These are phyloP conservation scores for Holcopasites calliopsidis DNA, from an alignment of 1,140 invertebrate species.

Conservation along the genomic window DNA sequence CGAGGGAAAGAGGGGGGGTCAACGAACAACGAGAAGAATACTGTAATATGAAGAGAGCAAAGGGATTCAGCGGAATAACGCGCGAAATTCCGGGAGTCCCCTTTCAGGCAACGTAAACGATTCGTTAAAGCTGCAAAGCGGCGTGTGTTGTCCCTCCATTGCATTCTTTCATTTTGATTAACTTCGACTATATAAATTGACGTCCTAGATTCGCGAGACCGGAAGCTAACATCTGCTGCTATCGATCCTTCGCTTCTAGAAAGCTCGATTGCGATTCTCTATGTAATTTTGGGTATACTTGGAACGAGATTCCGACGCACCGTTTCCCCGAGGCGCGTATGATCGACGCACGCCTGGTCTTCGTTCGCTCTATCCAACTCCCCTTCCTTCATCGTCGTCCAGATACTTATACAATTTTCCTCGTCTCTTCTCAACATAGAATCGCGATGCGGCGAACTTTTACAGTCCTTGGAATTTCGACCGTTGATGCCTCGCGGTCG, in stretches of 20 bases:
- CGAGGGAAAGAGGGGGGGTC: neutral
- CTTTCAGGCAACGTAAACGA: constrained; percentile 58
- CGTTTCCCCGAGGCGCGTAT: neutral
- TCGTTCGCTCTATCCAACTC: no score
- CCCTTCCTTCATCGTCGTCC: no score
- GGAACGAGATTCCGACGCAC: constrained; percentile 3
- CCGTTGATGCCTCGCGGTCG: neutral
- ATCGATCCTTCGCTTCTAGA: neutral
- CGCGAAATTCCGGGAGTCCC: constrained; percentile 44
- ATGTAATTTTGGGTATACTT: constrained; percentile 33
- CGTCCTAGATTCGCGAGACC: constrained; percentile 31
- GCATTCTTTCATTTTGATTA: constrained; percentile 47
- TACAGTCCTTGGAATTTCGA: constrained; percentile 22
- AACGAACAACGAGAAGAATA: constrained; percentile 52
- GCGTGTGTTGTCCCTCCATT: constrained; percentile 49
- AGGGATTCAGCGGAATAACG: constrained; percentile 36
- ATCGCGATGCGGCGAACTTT: neutral
- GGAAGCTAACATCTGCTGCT: constrained; percentile 4
- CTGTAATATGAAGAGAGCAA: constrained; percentile 58
- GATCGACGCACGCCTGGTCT: neutral
- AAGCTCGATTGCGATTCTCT: neutral
- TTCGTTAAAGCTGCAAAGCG: constrained; percentile 56
- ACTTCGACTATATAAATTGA: constrained; percentile 55
- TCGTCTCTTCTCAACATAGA: neutral
- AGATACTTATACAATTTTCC: neutral